Percentiles rank a stretch among this genome's conserved stretches.
These are phyloP conservation scores for Hirudo medicinalis DNA, from an alignment of 1,140 invertebrate species.

Conservation along the genomic window DNA sequence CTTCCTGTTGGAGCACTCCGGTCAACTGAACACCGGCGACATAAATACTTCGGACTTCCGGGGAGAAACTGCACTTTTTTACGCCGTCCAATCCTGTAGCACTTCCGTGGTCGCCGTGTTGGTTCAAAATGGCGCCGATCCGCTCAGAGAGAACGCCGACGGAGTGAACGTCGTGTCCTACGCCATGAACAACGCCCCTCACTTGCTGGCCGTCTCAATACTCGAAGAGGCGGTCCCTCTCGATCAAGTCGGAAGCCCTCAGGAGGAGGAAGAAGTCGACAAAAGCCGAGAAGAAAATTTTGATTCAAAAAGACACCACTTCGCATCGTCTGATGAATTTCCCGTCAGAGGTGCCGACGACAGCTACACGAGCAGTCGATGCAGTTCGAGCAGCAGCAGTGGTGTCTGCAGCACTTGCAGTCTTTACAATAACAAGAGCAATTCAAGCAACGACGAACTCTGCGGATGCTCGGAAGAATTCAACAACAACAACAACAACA, in stretches of 20 bases:
- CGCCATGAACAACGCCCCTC: not conserved
- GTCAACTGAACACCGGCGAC: slow-evolving; percentile 12
- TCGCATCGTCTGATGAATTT: not conserved
- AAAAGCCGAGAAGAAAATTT: not conserved
- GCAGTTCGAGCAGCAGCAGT: slow-evolving; percentile 1
- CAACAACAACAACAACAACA: slow-evolving; percentile 11
- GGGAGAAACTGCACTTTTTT: slow-evolving; percentile 24
- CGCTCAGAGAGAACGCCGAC: not conserved
- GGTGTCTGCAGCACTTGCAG: slow-evolving; percentile 4
- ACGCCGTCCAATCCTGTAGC: slow-evolving; percentile 18
- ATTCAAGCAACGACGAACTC: slow-evolving; percentile 1
- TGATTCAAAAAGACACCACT: not conserved
- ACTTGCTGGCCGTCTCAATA: not conserved
- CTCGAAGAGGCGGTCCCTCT: not conserved
- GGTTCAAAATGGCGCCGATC: slow-evolving; percentile 12
- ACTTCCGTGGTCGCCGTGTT: not conserved
- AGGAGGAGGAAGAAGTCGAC: not conserved
- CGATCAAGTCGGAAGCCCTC: not conserved
- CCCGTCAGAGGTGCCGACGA: not conserved
- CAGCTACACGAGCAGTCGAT: not conserved
- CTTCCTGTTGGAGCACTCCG: slow-evolving; percentile 18
- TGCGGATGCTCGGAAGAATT: not conserved
- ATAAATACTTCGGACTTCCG: slow-evolving; percentile 17
- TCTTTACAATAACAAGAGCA: slow-evolving; percentile 4
- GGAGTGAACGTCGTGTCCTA: slow-evolving; percentile 13